These are phyloP conservation scores for Ovis aries DNA, from an alignment of 2,113 vertebrate species.

Conservation along the genomic window ARS-UI_Ramb_v3.0 NC_056056.1:211499501-211500000, in stretches of 20 bases:
- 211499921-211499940: not conserved
- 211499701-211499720: not conserved
- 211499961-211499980: not conserved
- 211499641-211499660: not conserved
- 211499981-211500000: not conserved
- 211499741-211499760: not conserved
- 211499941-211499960: too few species aligned
- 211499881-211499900: too few species aligned
- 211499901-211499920: not conserved
- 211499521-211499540: not conserved
- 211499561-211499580: not conserved
- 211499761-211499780: not conserved
- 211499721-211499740: not conserved
- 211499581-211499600: not conserved
- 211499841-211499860: not conserved
- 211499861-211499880: not conserved
- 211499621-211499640: not conserved
- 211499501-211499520: not conserved
- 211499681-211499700: not conserved
- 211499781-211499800: not conserved
- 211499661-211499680: not conserved
- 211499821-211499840: not conserved
- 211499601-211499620: not conserved
- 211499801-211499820: accelerated
- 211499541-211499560: not conserved